Conservation (phyloP, 2,797 vertebrate genomes). For the Podarcis siculus region DNA sequence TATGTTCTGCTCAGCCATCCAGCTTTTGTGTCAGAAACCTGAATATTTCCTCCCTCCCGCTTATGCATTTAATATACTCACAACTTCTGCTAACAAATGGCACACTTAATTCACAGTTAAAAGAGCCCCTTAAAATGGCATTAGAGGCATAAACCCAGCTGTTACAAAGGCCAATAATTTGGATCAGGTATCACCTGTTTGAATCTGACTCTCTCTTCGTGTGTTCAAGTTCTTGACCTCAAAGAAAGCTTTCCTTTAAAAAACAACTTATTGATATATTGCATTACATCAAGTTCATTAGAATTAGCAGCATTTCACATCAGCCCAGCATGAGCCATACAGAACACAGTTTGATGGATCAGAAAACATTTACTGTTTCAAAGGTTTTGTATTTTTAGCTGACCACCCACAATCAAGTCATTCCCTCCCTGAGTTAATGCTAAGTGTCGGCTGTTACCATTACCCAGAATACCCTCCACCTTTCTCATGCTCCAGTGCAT, state of each 20-base stretch:
- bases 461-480: constrained; percentile 30
- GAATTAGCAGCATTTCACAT: constrained; percentile 66
- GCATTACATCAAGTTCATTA: constrained; percentile 73
- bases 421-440: constrained; percentile 26
- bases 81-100: constrained; percentile 69
- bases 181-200: constrained; percentile 75
- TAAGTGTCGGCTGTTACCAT: not conserved
- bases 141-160: constrained; percentile 75
- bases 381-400: constrained; percentile 21
- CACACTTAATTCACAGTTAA: constrained; percentile 68
- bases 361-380: rapidly evolving
- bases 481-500: not conserved
- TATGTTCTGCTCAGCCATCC: not conserved
- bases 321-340: not conserved
- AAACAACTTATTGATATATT: constrained; percentile 72
- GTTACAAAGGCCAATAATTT: constrained; percentile 74
- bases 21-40: constrained; percentile 42
- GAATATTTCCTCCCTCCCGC: constrained; percentile 72
- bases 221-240: constrained; percentile 73
- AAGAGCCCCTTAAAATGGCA: constrained; percentile 74
- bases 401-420: constrained; percentile 18
- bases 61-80: constrained; percentile 71
- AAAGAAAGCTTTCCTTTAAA: constrained; percentile 59
- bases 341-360: not conserved
- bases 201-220: constrained; percentile 43